Evolutionary conservation across 2,113 vertebrate species (phyloP).

Genomic region (Sterrhoptilus dennistouni): DNA sequence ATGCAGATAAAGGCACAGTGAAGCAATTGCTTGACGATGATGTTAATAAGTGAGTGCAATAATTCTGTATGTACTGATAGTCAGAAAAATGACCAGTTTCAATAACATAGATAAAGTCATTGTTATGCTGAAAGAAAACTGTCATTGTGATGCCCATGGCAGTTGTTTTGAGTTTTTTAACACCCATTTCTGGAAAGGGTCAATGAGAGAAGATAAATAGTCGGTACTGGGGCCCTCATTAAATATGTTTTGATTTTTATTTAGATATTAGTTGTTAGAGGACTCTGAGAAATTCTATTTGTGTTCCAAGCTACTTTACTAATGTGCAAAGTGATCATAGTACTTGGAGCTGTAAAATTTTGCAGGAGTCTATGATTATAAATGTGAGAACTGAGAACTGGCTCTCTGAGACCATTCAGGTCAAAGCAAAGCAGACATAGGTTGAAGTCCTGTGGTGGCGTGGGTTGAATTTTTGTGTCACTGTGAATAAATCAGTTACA

Average conservation of each 20-base stretch:
- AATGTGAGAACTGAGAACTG: neutral
- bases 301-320: neutral
- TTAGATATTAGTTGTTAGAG: neutral
- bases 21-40: neutral
- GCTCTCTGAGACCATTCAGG: neutral
- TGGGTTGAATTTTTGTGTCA: neutral
- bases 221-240: neutral
- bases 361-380: neutral
- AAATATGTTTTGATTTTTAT: neutral
- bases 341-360: slow-evolving; percentile 7
- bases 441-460: neutral
- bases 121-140: neutral
- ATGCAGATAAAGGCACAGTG: neutral
- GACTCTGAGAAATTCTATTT: neutral
- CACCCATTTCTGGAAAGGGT: neutral
- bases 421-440: neutral
- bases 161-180: neutral
- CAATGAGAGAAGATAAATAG: neutral
- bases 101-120: neutral
- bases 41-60: neutral
- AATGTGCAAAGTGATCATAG: neutral
- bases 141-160: neutral
- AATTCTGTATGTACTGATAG: neutral
- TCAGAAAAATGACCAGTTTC: neutral
- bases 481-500: neutral